Evolutionary conservation across 1,140 invertebrate genomes (phyloP), one percentile per base, ranked within the genome.

Genomic region (Coenobita brevimanus): DNA sequence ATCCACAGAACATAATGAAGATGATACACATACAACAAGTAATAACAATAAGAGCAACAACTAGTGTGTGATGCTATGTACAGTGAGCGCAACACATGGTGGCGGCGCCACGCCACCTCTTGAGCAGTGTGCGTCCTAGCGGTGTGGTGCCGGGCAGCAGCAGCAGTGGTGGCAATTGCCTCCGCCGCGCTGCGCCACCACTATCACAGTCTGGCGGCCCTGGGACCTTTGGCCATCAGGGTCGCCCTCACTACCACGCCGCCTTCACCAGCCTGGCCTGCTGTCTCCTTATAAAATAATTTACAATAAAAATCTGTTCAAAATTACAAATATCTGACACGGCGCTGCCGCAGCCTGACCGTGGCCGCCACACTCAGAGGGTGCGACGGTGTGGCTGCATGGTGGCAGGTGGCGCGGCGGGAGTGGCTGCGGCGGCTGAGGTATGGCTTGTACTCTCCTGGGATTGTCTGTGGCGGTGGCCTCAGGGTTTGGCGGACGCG

Each of bases 371-470:
- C 79, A 76, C 71, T 75, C 75, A 87, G 71, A 50, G 67, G 43
- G 76, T 69, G 43, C 69, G 84, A 57, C 43, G 82, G 73, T 87
- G 76, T 73, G 69, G 38, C 75, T 87, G 84, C 57, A 57, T 27
- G 41, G 57, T 38, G 82, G 54, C 71, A 33, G 50, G 43, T 36
- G 17, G 41, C 21, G 62, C 57, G 82, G 33, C 82, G 64, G 69
- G 8, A 41, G 69, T 78, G 69, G 36, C 38, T 69, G 93, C 93
- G 33, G 93, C 92, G 27, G 93, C 91, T 71, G 93, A 89, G 88
- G 88, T 89, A 89, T 84, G 82, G 88, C 88, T 89, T 89, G 88
- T 89, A 89, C 88, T 89, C 82, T 84, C 76, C 75, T 78, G 82
- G 82, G 82, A 89, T 82, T 81, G 76, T 84, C 81, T 73, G n/a